Evolutionary conservation across 1,140 invertebrate genomes (phyloP).

Genomic region (Cepaea nemoralis): DNA sequence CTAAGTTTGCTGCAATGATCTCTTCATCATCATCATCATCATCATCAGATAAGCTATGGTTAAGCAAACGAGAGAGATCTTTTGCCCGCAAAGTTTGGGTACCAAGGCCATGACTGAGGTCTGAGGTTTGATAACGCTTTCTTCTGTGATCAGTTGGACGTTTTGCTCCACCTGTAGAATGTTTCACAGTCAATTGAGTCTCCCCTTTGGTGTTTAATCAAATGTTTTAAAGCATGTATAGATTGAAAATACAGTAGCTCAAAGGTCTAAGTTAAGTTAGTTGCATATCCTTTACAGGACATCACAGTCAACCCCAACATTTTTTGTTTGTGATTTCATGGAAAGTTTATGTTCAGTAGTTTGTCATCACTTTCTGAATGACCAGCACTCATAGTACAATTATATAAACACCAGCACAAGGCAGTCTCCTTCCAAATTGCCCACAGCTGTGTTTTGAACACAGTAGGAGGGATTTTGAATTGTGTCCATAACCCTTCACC

Average conservation of each 20-base stretch:
- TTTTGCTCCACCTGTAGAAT: background rate
- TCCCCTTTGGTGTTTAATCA: background rate
- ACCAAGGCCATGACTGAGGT: constrained; percentile 18
- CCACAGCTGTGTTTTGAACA: too few relatives aligned
- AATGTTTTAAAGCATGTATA: background rate
- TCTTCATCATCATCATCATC: constrained; percentile 39
- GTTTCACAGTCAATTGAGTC: background rate
- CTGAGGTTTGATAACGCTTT: background rate
- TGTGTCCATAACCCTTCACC: too few relatives aligned
- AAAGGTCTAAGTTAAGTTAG: background rate
- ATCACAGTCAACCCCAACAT: background rate
- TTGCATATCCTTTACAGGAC: background rate
- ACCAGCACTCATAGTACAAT: too few relatives aligned
- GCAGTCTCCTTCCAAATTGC: too few relatives aligned
- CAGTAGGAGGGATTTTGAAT: too few relatives aligned
- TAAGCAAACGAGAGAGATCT: constrained; percentile 15
- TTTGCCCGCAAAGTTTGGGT: constrained; percentile 22
- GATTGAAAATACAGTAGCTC: background rate
- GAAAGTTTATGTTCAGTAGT: too few relatives aligned
- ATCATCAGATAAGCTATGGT: background rate
- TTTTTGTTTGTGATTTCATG: background rate
- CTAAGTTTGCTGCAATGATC: constrained; percentile 22
- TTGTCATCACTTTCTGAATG: too few relatives aligned
- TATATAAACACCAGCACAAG: too few relatives aligned
- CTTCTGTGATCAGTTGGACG: constrained; percentile 32